Conservation (phyloP, 2,888 invertebrate species). For the Rutpela maculata region DNA sequence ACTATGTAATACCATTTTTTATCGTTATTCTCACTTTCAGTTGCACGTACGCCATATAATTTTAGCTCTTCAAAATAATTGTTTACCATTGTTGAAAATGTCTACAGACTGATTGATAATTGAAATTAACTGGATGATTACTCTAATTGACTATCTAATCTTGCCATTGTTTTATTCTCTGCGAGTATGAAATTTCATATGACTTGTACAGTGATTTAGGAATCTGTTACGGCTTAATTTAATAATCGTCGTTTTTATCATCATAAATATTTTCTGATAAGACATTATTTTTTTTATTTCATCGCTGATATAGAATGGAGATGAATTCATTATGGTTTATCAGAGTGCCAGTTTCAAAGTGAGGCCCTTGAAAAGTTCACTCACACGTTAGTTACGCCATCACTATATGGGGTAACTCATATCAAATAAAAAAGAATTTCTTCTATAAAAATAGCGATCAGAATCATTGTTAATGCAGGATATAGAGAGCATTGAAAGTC, state of each 20-base stretch:
- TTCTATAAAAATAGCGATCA: too few species aligned
- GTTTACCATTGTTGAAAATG: conserved; percentile 35
- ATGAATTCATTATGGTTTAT: background rate
- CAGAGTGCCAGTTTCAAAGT: background rate
- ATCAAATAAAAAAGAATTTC: too few species aligned
- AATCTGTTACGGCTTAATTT: conserved; percentile 34
- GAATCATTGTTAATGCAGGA: too few species aligned
- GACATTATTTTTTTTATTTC: conserved; percentile 1
- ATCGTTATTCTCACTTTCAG: background rate
- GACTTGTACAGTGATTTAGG: conserved; percentile 35
- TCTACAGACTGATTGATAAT: conserved; percentile 7
- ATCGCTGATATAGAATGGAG: background rate
- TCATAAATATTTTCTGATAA: conserved; percentile 29
- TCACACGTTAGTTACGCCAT: too few species aligned
- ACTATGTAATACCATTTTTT: conserved; percentile 34
- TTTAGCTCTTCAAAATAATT: conserved; percentile 5
- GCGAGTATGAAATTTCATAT: conserved; percentile 19
- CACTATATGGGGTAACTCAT: too few species aligned
- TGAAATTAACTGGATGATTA: conserved; percentile 23
- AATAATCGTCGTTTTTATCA: conserved; percentile 24
- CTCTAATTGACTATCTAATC: conserved; percentile 27
- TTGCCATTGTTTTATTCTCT: conserved; percentile 14
- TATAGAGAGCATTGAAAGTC: too few species aligned
- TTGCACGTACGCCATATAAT: background rate
- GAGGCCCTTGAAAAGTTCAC: background rate